Conservation (phyloP, 2,113 vertebrate genomes). For the Tautogolabrus adspersus region DNA sequence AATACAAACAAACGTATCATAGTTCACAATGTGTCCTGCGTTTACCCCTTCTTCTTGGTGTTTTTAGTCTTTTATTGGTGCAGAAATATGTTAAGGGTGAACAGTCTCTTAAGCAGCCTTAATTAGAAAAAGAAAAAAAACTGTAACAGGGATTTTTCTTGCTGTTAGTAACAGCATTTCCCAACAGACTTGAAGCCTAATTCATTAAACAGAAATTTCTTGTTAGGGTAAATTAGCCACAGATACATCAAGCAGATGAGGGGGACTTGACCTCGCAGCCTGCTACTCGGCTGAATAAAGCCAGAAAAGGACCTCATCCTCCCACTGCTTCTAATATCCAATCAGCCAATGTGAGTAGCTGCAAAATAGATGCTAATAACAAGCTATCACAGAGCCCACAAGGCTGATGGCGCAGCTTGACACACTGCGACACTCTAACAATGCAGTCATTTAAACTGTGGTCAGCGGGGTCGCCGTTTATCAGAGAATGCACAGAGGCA, state of each 20-base stretch:
- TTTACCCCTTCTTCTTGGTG: not conserved
- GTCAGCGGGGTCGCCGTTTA: slow-evolving; percentile 62
- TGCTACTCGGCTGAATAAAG: slow-evolving; percentile 29
- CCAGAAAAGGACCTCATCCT: slow-evolving; percentile 30
- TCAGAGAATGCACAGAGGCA: slow-evolving; percentile 47
- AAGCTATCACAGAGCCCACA: slow-evolving; percentile 13
- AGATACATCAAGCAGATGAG: slow-evolving; percentile 30
- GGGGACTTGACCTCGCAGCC: slow-evolving; percentile 54
- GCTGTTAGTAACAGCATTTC: not conserved
- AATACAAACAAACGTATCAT: slow-evolving; percentile 21
- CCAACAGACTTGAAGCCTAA: slow-evolving; percentile 13
- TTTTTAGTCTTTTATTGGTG: not conserved
- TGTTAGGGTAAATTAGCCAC: slow-evolving; percentile 47
- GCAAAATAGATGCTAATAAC: slow-evolving; percentile 56
- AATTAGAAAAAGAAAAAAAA: slow-evolving; percentile 11
- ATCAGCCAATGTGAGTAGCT: slow-evolving; percentile 37
- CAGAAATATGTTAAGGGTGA: not conserved
- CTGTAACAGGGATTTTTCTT: slow-evolving; percentile 5
- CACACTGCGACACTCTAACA: slow-evolving; percentile 35
- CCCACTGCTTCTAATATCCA: slow-evolving; percentile 53
- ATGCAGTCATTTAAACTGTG: slow-evolving; percentile 56
- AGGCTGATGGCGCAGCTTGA: slow-evolving; percentile 41
- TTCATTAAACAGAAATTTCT: slow-evolving; percentile 26
- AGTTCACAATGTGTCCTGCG: not conserved
- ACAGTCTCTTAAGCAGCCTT: slow-evolving; percentile 12